These are phyloP conservation scores for Lepus townsendii DNA, from an alignment of 2,797 vertebrate genomes.

Conservation along the genomic window DNA sequence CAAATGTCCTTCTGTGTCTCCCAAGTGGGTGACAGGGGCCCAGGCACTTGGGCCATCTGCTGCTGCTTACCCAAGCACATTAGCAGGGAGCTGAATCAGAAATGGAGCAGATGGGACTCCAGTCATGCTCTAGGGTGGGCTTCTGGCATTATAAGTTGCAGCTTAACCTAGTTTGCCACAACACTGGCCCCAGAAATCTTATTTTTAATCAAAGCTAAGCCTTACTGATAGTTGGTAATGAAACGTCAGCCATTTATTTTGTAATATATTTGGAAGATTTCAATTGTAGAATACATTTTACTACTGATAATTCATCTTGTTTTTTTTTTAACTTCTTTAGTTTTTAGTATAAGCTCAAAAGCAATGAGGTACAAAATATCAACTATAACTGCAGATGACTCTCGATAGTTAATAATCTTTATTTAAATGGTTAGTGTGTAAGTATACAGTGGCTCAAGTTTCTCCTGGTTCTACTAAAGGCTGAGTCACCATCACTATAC, in stretches of 20 bases:
- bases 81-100: too few species aligned
- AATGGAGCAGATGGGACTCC: too few species aligned
- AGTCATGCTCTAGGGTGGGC: too few species aligned
- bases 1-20: too few species aligned
- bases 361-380: not conserved
- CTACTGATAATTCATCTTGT: slow-evolving; percentile 23
- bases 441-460: not conserved
- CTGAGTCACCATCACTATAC: not conserved
- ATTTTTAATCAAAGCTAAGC: slow-evolving; percentile 31
- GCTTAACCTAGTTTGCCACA: too few species aligned
- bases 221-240: not conserved
- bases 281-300: slow-evolving; percentile 51
- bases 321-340: slow-evolving; percentile 54
- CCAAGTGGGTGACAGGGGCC: not conserved
- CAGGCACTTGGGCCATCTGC: slow-evolving; percentile 3
- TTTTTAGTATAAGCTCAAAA: not conserved
- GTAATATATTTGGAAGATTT: slow-evolving; percentile 22
- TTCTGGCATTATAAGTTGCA: too few species aligned
- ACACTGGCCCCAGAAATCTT: too few species aligned
- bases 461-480: not conserved
- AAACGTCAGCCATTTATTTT: slow-evolving; percentile 42
- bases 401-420: not conserved
- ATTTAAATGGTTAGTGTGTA: not conserved
- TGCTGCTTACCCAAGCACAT: not conserved
- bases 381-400: not conserved